Evolutionary conservation across 2,797 vertebrate genomes (phyloP).

Genomic region (Rhinatrema bivittatum): DNA sequence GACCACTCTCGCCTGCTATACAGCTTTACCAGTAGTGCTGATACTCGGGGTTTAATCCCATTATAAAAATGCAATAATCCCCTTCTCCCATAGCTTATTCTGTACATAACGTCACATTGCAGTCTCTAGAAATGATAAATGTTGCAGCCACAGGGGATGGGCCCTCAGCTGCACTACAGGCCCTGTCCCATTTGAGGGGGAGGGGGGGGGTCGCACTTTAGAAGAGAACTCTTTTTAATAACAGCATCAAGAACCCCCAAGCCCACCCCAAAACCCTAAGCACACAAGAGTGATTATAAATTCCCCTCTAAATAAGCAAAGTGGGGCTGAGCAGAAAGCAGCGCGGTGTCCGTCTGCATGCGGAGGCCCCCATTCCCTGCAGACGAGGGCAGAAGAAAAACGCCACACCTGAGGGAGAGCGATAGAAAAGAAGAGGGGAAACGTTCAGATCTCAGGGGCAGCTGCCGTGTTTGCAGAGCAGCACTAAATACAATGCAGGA

Average conservation of each 20-base stretch:
- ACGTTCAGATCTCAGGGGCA: slow-evolving; percentile 48
- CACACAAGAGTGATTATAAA: not conserved
- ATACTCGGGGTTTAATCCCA: slow-evolving; percentile 43
- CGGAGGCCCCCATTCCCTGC: slow-evolving; percentile 1
- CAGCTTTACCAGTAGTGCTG: slow-evolving; percentile 46
- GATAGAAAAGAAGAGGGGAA: slow-evolving; percentile 27
- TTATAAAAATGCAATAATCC: slow-evolving; percentile 47
- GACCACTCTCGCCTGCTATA: slow-evolving; percentile 44
- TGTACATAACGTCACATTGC: slow-evolving; percentile 37
- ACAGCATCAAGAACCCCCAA: slow-evolving; percentile 7
- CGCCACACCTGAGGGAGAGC: not conserved
- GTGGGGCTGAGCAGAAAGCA: not conserved
- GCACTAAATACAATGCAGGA: slow-evolving; percentile 36
- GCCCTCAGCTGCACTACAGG: slow-evolving; percentile 34
- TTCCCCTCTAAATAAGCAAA: slow-evolving; percentile 2
- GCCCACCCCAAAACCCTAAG: not conserved
- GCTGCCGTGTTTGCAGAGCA: slow-evolving; percentile 55
- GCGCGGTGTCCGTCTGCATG: no score
- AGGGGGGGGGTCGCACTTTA: slow-evolving; percentile 38
- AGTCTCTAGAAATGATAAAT: slow-evolving; percentile 33
- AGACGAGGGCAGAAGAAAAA: not conserved
- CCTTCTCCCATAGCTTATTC: slow-evolving; percentile 40
- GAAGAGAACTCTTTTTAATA: slow-evolving; percentile 19
- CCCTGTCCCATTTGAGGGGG: no score
- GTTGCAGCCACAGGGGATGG: slow-evolving; percentile 19